phyloP scores from a whole-genome alignment of 2,797 vertebrate genomes.

The Chromis chromis region DNA sequence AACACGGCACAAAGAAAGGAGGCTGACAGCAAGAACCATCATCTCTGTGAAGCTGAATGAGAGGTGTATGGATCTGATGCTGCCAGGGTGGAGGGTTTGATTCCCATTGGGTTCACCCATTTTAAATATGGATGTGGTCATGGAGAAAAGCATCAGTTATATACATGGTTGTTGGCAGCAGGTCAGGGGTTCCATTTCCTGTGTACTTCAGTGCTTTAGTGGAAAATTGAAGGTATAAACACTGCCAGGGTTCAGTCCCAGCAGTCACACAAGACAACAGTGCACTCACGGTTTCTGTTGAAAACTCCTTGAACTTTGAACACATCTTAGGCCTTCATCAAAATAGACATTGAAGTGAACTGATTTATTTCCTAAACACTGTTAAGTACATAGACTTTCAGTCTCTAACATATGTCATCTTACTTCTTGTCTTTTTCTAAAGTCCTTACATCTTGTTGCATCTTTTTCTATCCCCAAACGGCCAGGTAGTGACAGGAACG shows the following conservation, averaged over 20 bases:
- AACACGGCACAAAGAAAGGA: not conserved
- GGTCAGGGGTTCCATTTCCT: not conserved
- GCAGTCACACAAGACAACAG: not conserved
- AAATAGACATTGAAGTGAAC: not conserved
- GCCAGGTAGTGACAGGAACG: too few relatives aligned
- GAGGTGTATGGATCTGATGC: too few relatives aligned
- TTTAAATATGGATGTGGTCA: slow-evolving; percentile 6
- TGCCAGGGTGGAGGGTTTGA: not conserved
- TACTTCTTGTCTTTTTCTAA: not conserved
- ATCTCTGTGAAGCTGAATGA: not conserved
- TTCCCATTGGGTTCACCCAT: not conserved
- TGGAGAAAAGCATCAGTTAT: slow-evolving; percentile 8
- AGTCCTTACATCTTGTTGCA: too few relatives aligned
- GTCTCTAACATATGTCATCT: not conserved
- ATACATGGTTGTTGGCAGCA: not conserved
- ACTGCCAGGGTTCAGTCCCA: too few relatives aligned
- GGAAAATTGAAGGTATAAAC: not conserved
- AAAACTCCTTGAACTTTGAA: too few relatives aligned
- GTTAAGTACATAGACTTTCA: too few relatives aligned
- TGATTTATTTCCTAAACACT: too few relatives aligned
- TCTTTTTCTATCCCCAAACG: too few relatives aligned
- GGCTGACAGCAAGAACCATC: not conserved
- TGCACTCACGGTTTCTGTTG: not conserved
- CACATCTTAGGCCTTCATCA: not conserved
- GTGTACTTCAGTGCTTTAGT: not conserved